Percentiles rank a stretch among this genome's conserved stretches.
phyloP scores from a whole-genome alignment of 2,113 vertebrate genomes.

The Malurus alboscapulatus region DNA sequence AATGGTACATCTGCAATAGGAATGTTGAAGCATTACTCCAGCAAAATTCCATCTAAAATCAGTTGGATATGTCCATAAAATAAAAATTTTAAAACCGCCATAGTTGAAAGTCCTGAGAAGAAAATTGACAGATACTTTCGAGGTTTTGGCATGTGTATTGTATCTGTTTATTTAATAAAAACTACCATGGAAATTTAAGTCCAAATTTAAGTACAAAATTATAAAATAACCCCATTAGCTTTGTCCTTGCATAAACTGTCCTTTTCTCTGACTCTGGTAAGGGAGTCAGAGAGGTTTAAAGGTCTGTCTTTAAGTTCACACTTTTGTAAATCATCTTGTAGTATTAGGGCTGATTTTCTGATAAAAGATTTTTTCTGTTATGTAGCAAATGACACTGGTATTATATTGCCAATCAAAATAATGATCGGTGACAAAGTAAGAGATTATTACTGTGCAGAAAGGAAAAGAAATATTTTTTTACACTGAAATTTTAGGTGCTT shows the following conservation, averaged over 20 bases:
- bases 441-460: background rate
- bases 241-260: background rate
- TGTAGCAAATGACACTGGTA: background rate
- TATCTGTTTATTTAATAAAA: background rate
- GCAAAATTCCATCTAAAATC: background rate
- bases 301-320: background rate
- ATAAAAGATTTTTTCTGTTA: background rate
- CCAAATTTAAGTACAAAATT: background rate
- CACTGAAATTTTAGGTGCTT: background rate
- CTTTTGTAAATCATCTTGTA: background rate
- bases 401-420: constrained; percentile 2
- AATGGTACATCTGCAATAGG: background rate
- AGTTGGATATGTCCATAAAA: background rate
- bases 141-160: background rate
- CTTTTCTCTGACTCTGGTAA: background rate
- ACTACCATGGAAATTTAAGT: background rate
- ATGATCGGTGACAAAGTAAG: background rate
- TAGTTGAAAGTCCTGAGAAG: background rate
- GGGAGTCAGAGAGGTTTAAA: accelerated
- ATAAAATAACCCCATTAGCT: background rate
- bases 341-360: background rate
- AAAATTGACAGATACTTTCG: background rate
- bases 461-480: background rate
- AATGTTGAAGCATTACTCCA: background rate
- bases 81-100: background rate